phyloP scores from a whole-genome alignment of 2,888 invertebrate genomes.

The Nymphalis c-album region DNA sequence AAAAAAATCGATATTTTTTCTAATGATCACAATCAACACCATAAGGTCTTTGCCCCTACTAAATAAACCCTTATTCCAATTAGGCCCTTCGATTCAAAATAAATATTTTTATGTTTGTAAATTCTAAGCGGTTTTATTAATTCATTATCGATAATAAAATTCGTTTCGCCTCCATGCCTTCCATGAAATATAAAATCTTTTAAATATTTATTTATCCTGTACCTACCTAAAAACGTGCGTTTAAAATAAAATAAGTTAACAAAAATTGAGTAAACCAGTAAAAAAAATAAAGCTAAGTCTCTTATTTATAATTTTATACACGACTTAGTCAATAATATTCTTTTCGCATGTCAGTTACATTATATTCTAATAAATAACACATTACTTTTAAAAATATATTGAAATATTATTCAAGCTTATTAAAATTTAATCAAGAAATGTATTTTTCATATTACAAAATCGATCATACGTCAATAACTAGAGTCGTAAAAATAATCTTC shows the following conservation, averaged over 20 bases:
- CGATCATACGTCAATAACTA: neutral
- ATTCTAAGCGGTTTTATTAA: neutral
- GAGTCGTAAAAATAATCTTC: neutral
- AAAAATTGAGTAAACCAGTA: neutral
- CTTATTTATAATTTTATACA: too few species aligned
- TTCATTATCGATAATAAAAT: neutral
- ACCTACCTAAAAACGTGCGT: neutral
- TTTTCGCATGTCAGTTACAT: too few species aligned
- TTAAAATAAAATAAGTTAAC: too few species aligned
- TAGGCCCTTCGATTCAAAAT: neutral
- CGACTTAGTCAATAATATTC: too few species aligned
- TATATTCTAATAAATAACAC: too few species aligned
- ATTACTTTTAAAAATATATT: neutral
- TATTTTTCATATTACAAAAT: neutral
- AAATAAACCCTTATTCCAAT: conserved; percentile 14
- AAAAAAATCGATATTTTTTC: conserved; percentile 16
- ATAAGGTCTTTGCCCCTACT: conserved; percentile 28
- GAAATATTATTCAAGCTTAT: neutral
- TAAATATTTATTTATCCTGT: neutral
- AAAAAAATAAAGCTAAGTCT: too few species aligned
- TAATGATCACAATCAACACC: conserved; percentile 16
- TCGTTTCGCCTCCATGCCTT: neutral
- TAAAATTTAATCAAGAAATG: neutral
- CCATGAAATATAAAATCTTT: neutral
- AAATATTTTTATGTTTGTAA: neutral